Evolutionary conservation across 2,888 invertebrate species (phyloP).

Genomic region (Phalera bucephala): DNA sequence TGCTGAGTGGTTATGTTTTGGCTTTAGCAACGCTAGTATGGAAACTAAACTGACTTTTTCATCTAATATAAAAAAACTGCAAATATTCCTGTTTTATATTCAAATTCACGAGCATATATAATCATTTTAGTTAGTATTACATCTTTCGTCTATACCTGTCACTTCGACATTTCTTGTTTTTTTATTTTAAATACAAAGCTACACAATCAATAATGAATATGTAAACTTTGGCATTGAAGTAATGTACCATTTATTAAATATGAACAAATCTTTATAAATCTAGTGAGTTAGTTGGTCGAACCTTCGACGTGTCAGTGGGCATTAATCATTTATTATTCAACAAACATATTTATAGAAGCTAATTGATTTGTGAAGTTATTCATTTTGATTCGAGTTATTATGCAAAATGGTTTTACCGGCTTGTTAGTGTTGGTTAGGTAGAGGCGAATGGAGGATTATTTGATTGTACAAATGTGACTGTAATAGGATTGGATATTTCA

Average conservation of each 20-base stretch:
- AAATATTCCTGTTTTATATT: no score
- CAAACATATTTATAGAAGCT: constrained; percentile 29
- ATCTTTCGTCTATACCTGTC: not conserved
- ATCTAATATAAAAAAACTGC: no score
- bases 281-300: constrained; percentile 13
- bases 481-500: no score
- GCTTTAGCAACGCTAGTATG: no score
- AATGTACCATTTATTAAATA: constrained; percentile 26
- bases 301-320: constrained; percentile 22
- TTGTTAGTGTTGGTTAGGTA: constrained; percentile 6
- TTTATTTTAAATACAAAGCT: not conserved
- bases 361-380: constrained; percentile 30
- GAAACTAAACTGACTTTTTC: no score
- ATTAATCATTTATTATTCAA: constrained; percentile 33
- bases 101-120: no score
- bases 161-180: not conserved
- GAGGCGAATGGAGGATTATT: not conserved
- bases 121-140: not conserved
- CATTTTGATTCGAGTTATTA: no score
- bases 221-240: constrained; percentile 32
- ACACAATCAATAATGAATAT: constrained; percentile 24
- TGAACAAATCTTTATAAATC: constrained; percentile 31
- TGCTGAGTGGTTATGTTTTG: no score
- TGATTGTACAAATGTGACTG: not conserved
- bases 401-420: constrained; percentile 2